Evolutionary conservation across 2,113 vertebrate genomes (phyloP), one percentile per base, ranked within the genome.

Genomic region (Aplodontia rufa): DNA sequence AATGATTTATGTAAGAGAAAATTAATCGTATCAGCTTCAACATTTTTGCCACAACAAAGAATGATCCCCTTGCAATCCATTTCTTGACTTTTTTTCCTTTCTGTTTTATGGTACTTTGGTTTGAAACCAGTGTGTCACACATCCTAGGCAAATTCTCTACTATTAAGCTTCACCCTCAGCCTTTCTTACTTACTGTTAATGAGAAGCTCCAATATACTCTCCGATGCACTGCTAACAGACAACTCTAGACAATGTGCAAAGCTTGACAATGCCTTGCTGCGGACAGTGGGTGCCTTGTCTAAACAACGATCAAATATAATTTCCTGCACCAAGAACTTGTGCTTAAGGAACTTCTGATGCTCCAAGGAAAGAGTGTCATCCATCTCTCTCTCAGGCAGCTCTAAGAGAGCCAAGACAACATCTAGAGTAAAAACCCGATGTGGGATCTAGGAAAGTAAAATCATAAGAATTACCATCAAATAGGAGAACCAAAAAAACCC

Each of bases 361-460:
- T 99, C 98, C 1, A 90, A 82, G 10, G 98, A 96, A 55, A 98
- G n/a, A 11, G 98, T 96, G 24, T 80, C 94, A 8, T 98, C 98
- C 0, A 10, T n/a, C 0, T 30, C 97, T 85, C 99, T 98, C 97
- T 99, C 99, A 0, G 99, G 98, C 66, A 99, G 95, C 53, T 99
- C 98, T 97, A 99, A 93, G 68, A 99, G 97, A 92, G 99, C 99
- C 97, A 99, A 98, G 20, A 97, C 98, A 37, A 99, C 99, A 19
- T 99, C 99, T 45, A 99, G 98, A 14, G 99, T 99, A 96, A 99
- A 99, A 90, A 99, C 98, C 28, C 99, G 98, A 93, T 98, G 98
- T 47, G 98, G 98, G 87, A 98, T 98, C 99, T 99, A 95, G 74
- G 35, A 84, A 83, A 96, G 68, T 14, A 93, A 95, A 97, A 95